These are phyloP conservation scores for Oreocharis arfaki DNA, from an alignment of 2,113 vertebrate genomes.

Conservation along the genomic window DNA sequence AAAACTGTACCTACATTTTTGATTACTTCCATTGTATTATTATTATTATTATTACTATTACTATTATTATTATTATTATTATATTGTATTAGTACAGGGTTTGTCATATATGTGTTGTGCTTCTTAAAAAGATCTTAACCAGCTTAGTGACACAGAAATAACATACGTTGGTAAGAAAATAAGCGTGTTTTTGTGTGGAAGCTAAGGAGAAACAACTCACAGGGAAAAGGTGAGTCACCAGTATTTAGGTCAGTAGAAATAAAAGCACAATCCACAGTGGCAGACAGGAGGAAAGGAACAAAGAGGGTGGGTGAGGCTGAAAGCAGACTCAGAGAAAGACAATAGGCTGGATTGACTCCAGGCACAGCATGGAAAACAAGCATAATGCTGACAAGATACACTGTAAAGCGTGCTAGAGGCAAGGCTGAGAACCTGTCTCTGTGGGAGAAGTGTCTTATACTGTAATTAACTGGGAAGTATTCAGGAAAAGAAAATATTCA, in stretches of 20 bases:
- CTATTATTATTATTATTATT: not conserved
- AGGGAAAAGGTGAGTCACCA: not conserved
- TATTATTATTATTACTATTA: too few relatives aligned
- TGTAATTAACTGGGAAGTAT: conserved; percentile 13
- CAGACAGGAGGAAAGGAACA: not conserved
- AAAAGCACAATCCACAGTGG: not conserved
- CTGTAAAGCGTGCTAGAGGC: not conserved
- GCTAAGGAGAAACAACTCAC: not conserved
- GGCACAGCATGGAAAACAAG: not conserved
- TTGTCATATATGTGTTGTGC: not conserved
- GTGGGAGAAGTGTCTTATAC: not conserved
- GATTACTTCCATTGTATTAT: not conserved
- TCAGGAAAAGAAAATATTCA: not conserved
- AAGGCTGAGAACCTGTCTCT: not conserved
- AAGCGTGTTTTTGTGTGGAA: not conserved
- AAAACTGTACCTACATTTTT: not conserved
- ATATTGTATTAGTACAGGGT: not conserved
- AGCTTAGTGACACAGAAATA: not conserved
- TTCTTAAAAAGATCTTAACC: not conserved
- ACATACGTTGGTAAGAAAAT: not conserved
- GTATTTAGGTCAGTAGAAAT: not conserved
- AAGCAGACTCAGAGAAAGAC: not conserved
- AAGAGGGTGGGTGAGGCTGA: not conserved
- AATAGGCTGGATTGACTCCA: not conserved
- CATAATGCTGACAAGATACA: not conserved